These are phyloP conservation scores for Thecocarcelia acutangulata DNA, from an alignment of 2,888 invertebrate species.

Conservation along the genomic window DNA sequence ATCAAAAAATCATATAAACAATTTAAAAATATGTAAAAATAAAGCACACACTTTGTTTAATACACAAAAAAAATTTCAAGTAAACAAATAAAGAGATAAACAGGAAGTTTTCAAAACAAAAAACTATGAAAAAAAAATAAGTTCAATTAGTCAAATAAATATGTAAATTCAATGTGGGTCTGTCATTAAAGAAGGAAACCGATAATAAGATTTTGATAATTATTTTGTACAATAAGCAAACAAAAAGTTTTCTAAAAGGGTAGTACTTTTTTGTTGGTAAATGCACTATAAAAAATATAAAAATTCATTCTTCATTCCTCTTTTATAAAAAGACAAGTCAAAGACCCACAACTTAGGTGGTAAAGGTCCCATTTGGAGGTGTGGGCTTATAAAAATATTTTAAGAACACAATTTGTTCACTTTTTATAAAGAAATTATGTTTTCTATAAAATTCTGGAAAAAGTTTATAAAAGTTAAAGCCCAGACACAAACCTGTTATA, in stretches of 20 bases:
- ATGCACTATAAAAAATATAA: background rate
- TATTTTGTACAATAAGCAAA: too few species aligned
- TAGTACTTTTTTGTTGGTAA: background rate
- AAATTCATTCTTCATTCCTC: background rate
- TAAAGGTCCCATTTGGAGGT: too few species aligned
- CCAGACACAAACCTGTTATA: too few species aligned
- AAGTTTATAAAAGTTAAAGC: too few species aligned
- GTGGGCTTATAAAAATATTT: too few species aligned
- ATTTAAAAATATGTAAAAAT: background rate
- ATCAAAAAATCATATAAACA: slow-evolving; percentile 8
- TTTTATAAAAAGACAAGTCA: too few species aligned
- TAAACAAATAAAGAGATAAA: background rate
- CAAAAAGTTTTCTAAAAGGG: too few species aligned
- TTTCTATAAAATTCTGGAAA: too few species aligned
- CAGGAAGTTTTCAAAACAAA: slow-evolving; percentile 25
- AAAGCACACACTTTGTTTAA: too few species aligned
- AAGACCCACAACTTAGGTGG: too few species aligned
- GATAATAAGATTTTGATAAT: slow-evolving; percentile 2
- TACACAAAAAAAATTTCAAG: background rate
- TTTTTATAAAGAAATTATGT: too few species aligned
- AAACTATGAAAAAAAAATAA: background rate
- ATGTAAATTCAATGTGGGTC: background rate
- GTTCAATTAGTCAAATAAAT: background rate
- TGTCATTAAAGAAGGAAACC: background rate
- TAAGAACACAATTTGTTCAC: too few species aligned